Evolutionary conservation across 2,888 invertebrate species (phyloP).

Genomic region (Mythimna lalbum): DNA sequence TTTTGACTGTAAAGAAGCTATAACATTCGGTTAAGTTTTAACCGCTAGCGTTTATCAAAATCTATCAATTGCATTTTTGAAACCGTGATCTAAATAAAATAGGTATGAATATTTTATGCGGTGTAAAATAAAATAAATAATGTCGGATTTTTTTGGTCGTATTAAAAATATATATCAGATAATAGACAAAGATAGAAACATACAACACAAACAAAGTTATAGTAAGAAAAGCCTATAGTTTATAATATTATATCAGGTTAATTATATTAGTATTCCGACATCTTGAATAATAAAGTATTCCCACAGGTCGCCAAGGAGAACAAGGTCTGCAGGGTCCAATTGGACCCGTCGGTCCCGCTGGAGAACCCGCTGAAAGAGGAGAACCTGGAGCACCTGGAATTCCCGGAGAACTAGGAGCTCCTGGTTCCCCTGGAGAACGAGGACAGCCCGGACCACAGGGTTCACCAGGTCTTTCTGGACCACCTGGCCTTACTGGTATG

Average conservation of each 20-base stretch:
- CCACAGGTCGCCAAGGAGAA: constrained; percentile 92
- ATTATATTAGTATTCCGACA: not conserved
- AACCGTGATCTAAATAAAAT: no score
- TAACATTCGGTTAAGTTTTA: no score
- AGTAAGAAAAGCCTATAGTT: not conserved
- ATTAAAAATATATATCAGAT: no score
- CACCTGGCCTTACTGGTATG: constrained; percentile 92
- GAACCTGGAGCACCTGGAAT: constrained; percentile 94
- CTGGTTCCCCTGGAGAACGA: constrained; percentile 94
- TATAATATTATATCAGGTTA: not conserved
- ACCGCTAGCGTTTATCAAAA: no score
- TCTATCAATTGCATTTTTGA: no score
- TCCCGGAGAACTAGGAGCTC: constrained; percentile 93
- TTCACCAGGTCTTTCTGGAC: constrained; percentile 92
- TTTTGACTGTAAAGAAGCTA: no score
- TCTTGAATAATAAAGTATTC: not conserved
- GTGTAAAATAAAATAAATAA: no score
- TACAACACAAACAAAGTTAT: not conserved
- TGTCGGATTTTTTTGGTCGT: no score
- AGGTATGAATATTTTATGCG: no score
- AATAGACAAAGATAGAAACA: no score
- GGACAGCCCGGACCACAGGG: constrained; percentile 94
- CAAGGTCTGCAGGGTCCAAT: constrained; percentile 94
- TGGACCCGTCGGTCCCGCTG: constrained; percentile 94
- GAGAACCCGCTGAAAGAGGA: constrained; percentile 95